Conservation (phyloP, 2,888 invertebrate species). For the Ochropleura plecta region DNA sequence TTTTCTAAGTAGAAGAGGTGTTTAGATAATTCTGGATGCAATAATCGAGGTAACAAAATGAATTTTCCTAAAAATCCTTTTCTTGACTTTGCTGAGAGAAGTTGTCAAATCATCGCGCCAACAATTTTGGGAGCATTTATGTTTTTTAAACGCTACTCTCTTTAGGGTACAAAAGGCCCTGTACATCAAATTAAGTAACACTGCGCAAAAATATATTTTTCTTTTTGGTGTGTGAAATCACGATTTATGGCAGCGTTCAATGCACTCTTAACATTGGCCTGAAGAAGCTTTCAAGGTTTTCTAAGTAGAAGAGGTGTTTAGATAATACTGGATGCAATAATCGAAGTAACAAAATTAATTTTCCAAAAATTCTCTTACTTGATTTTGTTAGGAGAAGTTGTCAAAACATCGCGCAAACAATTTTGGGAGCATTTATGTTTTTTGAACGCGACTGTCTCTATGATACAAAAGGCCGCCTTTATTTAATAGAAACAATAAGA, state of each 20-base stretch:
- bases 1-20: neutral
- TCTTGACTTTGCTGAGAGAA: neutral
- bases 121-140: neutral
- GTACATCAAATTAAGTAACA: neutral
- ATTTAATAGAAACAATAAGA: neutral
- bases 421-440: neutral
- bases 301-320: neutral
- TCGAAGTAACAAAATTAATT: too few relatives aligned
- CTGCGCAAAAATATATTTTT: neutral
- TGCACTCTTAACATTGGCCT: neutral
- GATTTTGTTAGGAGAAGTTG: neutral
- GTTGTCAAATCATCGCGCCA: neutral
- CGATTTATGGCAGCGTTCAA: neutral
- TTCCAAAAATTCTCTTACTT: neutral
- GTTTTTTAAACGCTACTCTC: neutral
- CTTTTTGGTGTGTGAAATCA: neutral
- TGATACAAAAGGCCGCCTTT: neutral
- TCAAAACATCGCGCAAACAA: neutral
- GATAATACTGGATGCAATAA: neutral
- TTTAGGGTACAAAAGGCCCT: too few relatives aligned
- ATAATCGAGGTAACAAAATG: too few relatives aligned
- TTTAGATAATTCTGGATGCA: neutral
- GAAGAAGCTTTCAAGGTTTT: neutral
- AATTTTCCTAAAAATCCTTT: neutral
- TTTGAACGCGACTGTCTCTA: neutral